These are phyloP conservation scores for Centropus bengalensis DNA, from an alignment of 2,113 vertebrate genomes.

Conservation along the genomic window DNA sequence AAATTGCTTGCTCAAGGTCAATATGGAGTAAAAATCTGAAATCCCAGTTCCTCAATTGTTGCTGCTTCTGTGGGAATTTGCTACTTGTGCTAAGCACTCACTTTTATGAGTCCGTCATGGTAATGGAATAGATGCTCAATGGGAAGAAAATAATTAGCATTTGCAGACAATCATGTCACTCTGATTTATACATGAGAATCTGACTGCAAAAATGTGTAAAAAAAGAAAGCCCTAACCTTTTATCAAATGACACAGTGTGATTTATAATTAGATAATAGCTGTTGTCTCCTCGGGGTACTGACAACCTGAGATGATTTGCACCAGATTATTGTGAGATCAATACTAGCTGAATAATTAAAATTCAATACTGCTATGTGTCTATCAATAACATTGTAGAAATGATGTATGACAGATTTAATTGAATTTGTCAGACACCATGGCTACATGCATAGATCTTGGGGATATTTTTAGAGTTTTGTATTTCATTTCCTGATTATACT, in stretches of 20 bases:
- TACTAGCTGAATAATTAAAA: constrained; percentile 86
- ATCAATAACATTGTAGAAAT: constrained; percentile 80
- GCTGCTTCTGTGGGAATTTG: background rate
- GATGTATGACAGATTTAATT: constrained; percentile 83
- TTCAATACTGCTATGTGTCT: constrained; percentile 77
- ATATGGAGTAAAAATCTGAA: background rate
- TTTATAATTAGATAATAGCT: constrained; percentile 82
- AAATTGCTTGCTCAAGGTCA: constrained; percentile 35
- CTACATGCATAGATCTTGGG: constrained; percentile 70
- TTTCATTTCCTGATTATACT: constrained; percentile 71
- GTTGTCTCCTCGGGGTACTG: constrained; percentile 73
- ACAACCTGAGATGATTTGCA: constrained; percentile 77
- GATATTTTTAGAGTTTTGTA: constrained; percentile 79
- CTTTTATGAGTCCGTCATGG: background rate
- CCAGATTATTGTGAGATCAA: constrained; percentile 81
- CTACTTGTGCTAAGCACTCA: background rate
- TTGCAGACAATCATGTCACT: constrained; percentile 42
- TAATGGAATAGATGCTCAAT: constrained; percentile 25
- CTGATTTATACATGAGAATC: constrained; percentile 50
- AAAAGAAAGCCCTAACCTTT: constrained; percentile 66
- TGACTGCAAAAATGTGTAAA: constrained; percentile 42
- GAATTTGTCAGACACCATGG: constrained; percentile 78
- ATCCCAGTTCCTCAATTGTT: background rate
- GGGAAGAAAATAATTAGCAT: constrained; percentile 57
- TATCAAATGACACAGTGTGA: constrained; percentile 75